phyloP scores from a whole-genome alignment of 1,140 invertebrate species.

The Streblospio benedicti region DNA sequence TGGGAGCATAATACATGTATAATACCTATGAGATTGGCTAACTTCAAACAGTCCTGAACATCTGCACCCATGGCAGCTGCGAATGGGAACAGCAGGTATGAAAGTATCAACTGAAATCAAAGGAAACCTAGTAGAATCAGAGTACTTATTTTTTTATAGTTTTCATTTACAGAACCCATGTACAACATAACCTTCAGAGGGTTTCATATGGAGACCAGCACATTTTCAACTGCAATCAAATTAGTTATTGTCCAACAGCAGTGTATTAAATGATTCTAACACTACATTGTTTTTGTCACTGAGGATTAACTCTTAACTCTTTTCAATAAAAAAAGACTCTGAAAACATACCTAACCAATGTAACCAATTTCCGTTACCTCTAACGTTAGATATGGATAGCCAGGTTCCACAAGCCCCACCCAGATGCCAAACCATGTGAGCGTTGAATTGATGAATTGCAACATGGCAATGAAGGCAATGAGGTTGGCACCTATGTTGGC shows the following conservation, averaged over 20 bases:
- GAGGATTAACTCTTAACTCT: not conserved
- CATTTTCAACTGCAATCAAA: not conserved
- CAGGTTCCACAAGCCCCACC: constrained; percentile 15
- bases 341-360: not conserved
- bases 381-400: constrained; percentile 21
- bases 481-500: constrained; percentile 25
- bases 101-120: constrained; percentile 36
- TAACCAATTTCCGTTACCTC: constrained; percentile 8
- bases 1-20: too few species aligned
- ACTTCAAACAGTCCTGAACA: constrained; percentile 31
- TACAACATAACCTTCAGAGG: not conserved
- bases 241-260: not conserved
- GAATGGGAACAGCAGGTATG: constrained; percentile 40
- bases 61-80: constrained; percentile 38
- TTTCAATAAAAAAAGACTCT: not conserved
- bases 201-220: not conserved
- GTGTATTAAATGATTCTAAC: not conserved
- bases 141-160: not conserved
- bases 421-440: constrained; percentile 23
- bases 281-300: not conserved
- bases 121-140: not conserved
- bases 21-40: constrained; percentile 37
- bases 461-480: constrained; percentile 27
- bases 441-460: constrained; percentile 19
- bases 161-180: not conserved